Base-by-base conservation (phyloP, 2,888 invertebrate genomes). In the Drosophila anomelani region DNA sequence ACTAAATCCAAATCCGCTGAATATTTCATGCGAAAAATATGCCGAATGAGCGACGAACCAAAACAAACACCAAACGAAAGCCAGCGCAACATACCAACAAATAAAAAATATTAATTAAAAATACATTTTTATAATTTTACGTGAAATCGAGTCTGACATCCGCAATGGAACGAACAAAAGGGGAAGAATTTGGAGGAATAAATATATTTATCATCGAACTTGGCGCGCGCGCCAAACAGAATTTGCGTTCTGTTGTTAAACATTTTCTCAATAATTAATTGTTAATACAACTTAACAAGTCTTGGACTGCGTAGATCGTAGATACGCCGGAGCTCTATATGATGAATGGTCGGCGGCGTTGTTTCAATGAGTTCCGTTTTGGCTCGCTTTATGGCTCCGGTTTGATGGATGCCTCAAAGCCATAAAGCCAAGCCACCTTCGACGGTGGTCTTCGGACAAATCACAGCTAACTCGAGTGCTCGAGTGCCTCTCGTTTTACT, bases 181-280 rank as follows among this genome's bases (percentile, higher is more conserved):
- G 72, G 69, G 23, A 54, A 59, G 56, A 76, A 61, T 54, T 47
- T 49, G 38, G 32, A 38, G 59, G 62, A 36, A 43, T 59, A 20
- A 36, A 43, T 59, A 20, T 39, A 86, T 86, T 75, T 77, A 86
- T 88, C 77, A 80, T 74, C 70, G 58, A 72, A 68, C 36, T 68
- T 67, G 75, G 74, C 77, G 81, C 88, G 81, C 75, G 85, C 85
- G 56, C 70, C 39, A 56, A 55, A 61, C 59, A 60, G 54, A 58
- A 62, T 71, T 26, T 54, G 49, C 17, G 13, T 53, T 76, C 67
- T 73, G 70, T 58, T 77, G 75, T 64, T 87, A 77, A 87, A 73
- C 64, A 76, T 88, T 77, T 80, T 82, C 76, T 72, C 55, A 74
- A 81, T 76, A 77, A 87, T 89, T 85, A 87, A 89, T 87, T 89